These are phyloP conservation scores for Zosterops lateralis DNA, from an alignment of 2,113 vertebrate genomes.

Conservation along the genomic window DNA sequence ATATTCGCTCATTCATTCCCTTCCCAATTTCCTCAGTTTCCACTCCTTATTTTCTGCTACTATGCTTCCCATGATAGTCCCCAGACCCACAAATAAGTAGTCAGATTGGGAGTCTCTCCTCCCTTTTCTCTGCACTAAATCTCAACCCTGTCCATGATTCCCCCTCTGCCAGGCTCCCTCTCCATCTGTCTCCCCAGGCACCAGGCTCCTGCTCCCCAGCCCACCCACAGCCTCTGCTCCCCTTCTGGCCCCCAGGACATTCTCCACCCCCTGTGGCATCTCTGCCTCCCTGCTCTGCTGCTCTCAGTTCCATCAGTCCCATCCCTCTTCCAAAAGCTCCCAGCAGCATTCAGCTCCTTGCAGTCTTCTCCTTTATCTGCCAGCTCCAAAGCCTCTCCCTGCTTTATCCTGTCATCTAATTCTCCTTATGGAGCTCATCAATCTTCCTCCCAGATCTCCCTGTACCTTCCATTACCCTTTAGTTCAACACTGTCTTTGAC, in stretches of 20 bases:
- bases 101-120: background rate
- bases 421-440: background rate
- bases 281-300: background rate
- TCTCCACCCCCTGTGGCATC: accelerated
- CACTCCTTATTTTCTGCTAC: background rate
- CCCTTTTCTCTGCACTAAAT: background rate
- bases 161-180: background rate
- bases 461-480: background rate
- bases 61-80: background rate
- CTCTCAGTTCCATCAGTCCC: background rate
- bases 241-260: background rate
- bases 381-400: background rate
- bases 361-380: background rate
- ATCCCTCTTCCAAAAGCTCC: background rate
- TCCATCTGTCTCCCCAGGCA: background rate
- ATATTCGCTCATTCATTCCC: background rate
- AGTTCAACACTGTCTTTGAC: background rate
- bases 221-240: background rate
- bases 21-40: background rate
- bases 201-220: background rate
- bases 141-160: background rate
- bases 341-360: background rate
- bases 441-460: background rate
- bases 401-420: background rate
- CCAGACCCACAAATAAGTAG: background rate